Conservation (phyloP, 2,888 invertebrate species). For the Cryptosula pallasiana region DNA sequence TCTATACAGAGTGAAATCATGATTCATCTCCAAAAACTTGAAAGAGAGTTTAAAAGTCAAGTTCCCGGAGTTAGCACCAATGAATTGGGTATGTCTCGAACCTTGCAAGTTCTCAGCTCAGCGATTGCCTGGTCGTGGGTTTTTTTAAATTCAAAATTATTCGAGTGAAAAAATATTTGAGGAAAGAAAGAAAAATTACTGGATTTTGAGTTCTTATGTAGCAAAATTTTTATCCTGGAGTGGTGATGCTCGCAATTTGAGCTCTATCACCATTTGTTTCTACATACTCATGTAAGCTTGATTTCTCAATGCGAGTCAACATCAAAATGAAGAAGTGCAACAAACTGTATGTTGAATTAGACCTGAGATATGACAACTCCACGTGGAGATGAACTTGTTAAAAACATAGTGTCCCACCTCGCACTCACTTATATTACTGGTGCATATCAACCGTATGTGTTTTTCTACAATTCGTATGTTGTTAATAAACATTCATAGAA, state of each 20-base stretch:
- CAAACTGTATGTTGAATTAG: no score
- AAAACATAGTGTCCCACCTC: background rate
- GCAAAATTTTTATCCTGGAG: background rate
- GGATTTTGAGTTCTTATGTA: background rate
- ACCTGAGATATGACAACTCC: no score
- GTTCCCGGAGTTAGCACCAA: background rate
- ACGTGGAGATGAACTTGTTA: background rate
- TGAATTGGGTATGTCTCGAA: background rate
- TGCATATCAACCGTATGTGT: background rate
- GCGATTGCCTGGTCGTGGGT: background rate
- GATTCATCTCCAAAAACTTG: background rate
- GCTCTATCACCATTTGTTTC: background rate
- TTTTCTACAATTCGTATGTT: background rate
- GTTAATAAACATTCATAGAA: background rate
- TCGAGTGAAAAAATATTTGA: background rate
- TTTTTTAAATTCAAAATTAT: background rate
- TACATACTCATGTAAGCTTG: background rate
- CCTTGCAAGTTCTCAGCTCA: background rate
- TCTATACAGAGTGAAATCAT: background rate
- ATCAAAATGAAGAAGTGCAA: background rate
- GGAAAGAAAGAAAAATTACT: background rate
- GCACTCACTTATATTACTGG: background rate
- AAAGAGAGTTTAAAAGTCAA: constrained; percentile 8
- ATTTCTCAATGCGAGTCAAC: background rate
- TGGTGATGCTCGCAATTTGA: background rate